Base-by-base conservation (phyloP, 2,113 vertebrate genomes). In the Myiozetetes cayanensis region DNA sequence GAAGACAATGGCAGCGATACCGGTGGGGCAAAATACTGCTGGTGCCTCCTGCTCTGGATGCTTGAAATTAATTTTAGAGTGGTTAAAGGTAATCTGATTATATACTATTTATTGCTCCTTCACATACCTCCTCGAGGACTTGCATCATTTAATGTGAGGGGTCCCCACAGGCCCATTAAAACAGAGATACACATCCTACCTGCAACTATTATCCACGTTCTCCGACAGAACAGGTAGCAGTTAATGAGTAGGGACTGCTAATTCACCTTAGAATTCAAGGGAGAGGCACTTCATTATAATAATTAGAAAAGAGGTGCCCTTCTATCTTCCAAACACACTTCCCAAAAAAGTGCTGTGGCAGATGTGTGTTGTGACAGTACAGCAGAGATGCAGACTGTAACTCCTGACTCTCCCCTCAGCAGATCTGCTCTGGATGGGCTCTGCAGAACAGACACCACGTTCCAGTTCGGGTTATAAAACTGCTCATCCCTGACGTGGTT, bases 181-280 rank as follows among this genome's bases (percentile, higher is more conserved):
- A 83, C 83, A 84, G 93, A 90, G 82, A 68, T 67, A 43, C n/a
- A 3, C 19, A 2, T 62, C 83, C 96, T 49, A 80, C 90, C 82
- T 87, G 90, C 85, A 62, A 39, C 85, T 13, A 33, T 71, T 43
- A 82, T 16, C 84, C 87, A 56, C 5, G 44, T 77, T 53, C 62
- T 80, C 49, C 0, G 9, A n/a, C 15, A 84, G 65, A 71, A 73
- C 3, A 62, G 72, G 71, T 6, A 92, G 84, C 82, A 55, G n/a
- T 4, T 92, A 95, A 95, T 15, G 85, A 97, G 92, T 82, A 89
- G 33, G 74, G 63, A 50, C 87, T 68, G 77, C 81, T 92, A 76
- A 96, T 91, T 88, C 73, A 43, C 71, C 72, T 89, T 55, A 2
- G 27, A 53, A 63, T 27, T 50, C 87, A 56, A 79, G 84, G 75